phyloP scores from a whole-genome alignment of 2,113 vertebrate genomes.

The Bubo bubo region DNA sequence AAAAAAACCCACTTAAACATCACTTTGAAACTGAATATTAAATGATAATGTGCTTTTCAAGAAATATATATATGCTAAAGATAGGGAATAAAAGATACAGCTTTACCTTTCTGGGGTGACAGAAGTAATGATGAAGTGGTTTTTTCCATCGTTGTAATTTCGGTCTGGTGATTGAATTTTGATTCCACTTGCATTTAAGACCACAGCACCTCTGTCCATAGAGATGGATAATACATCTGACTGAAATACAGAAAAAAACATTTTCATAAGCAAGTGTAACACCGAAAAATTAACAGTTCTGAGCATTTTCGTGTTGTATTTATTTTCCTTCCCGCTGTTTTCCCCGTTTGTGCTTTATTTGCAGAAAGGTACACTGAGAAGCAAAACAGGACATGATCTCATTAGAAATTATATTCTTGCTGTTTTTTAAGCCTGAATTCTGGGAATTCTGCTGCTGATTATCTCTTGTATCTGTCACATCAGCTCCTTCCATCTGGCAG shows the following conservation, averaged over 20 bases:
- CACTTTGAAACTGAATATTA: not conserved
- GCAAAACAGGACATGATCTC: not conserved
- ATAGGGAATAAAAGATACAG: not conserved
- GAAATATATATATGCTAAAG: not conserved
- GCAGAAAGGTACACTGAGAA: not conserved
- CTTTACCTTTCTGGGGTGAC: constrained; percentile 85
- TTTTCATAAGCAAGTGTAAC: not conserved
- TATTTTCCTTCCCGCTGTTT: not conserved
- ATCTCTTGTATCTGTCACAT: not conserved
- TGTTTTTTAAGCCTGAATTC: not conserved
- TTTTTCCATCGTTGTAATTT: constrained; percentile 87
- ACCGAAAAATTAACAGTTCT: not conserved
- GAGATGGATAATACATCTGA: constrained; percentile 87
- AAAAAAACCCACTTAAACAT: not conserved
- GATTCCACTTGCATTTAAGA: constrained; percentile 84
- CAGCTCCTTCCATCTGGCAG: not conserved
- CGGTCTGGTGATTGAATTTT: constrained; percentile 84
- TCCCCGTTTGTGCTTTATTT: not conserved
- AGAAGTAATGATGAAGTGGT: constrained; percentile 87
- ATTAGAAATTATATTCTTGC: not conserved
- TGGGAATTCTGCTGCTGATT: not conserved
- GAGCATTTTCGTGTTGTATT: not conserved
- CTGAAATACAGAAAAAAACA: constrained; percentile 71
- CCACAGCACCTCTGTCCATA: constrained; percentile 89
- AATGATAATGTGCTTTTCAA: not conserved